Conservation (phyloP, 2,888 invertebrate genomes). For the Coecobrya sp. region DNA sequence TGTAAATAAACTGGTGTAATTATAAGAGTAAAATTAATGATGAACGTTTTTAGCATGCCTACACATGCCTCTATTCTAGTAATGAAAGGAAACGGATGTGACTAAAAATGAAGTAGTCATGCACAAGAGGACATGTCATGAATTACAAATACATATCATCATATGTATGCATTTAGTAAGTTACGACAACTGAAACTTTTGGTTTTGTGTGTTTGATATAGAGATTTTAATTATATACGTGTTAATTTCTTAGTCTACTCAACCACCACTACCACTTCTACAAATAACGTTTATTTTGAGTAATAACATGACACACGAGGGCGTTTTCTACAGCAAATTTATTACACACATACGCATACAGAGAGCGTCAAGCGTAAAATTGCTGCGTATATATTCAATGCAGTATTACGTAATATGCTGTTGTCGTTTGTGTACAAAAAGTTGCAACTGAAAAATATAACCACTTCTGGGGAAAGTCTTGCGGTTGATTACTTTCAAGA, state of each 20-base stretch:
- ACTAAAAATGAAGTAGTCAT: slow-evolving; percentile 51
- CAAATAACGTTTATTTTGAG: slow-evolving; percentile 48
- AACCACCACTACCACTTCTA: neutral
- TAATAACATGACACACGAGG: slow-evolving; percentile 42
- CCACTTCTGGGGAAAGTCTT: neutral
- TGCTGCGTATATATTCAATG: neutral
- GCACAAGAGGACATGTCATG: slow-evolving; percentile 59
- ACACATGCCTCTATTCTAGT: neutral
- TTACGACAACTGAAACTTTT: neutral
- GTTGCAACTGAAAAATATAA: slow-evolving; percentile 52
- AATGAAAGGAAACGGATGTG: slow-evolving; percentile 43
- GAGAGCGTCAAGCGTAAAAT: neutral
- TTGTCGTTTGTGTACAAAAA: neutral
- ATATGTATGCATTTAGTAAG: neutral
- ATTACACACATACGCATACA: neutral
- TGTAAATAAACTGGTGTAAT: slow-evolving; percentile 7
- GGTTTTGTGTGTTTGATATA: neutral
- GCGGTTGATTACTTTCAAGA: slow-evolving; percentile 56
- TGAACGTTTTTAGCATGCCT: neutral
- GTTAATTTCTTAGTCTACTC: slow-evolving; percentile 56
- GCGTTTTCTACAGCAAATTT: slow-evolving; percentile 32
- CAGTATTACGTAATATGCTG: neutral
- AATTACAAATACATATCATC: slow-evolving; percentile 12
- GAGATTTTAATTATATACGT: slow-evolving; percentile 52
- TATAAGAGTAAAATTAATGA: slow-evolving; percentile 44